A percentile compares a stretch with the other conserved stretches of the same genome.
Evolutionary conservation across 2,888 invertebrate species (phyloP).

Genomic region (Meteorus cinctellus): DNA sequence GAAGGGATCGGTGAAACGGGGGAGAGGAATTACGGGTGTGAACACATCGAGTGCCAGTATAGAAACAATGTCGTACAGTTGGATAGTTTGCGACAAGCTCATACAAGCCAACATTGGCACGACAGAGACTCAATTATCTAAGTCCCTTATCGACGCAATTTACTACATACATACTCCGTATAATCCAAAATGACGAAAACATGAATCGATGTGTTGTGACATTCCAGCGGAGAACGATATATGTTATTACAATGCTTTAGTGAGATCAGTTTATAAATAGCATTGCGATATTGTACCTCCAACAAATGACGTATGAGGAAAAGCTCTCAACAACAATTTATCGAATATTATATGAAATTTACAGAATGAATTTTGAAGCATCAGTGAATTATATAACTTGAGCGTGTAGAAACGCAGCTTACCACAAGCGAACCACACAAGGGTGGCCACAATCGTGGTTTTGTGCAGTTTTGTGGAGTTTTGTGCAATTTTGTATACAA

Average conservation of each 20-base stretch:
- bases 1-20: constrained; percentile 37
- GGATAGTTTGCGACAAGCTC: constrained; percentile 24
- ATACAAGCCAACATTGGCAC: constrained; percentile 12
- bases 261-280: not conserved
- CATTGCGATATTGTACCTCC: not conserved
- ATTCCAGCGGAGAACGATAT: not conserved
- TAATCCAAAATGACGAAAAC: not conserved
- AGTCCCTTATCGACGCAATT: constrained; percentile 24
- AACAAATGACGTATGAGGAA: not conserved
- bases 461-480: not conserved
- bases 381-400: constrained; percentile 40
- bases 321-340: constrained; percentile 34
- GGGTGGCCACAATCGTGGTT: constrained; percentile 29
- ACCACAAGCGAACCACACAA: constrained; percentile 44
- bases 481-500: constrained; percentile 1
- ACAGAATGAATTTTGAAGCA: constrained; percentile 41
- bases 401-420: constrained; percentile 16
- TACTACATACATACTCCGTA: not conserved
- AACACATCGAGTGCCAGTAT: constrained; percentile 52
- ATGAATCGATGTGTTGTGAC: not conserved
- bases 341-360: constrained; percentile 40
- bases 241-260: constrained; percentile 19
- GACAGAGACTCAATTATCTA: constrained; percentile 30
- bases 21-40: constrained; percentile 68
- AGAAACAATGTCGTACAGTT: not conserved